Evolutionary conservation across 2,888 invertebrate genomes (phyloP), one percentile per base, ranked within the genome.

Genomic region (Odontomyia ornata): DNA sequence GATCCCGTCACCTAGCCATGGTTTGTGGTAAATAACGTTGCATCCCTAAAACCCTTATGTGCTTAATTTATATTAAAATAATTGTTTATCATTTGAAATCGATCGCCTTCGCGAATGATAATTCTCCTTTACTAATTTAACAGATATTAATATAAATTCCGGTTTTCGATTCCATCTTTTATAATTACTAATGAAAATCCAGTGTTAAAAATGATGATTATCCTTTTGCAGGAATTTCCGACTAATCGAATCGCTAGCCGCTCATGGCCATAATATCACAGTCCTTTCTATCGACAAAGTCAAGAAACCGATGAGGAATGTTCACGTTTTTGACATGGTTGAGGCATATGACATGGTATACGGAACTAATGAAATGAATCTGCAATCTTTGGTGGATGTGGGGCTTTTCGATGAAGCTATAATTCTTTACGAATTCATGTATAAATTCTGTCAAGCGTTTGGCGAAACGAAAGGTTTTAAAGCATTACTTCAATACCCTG

Each of bases 321-420:
- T 83, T 0, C 82, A 80, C 67, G 82, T 82, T 9, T 82, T 84
- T 18, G 80, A 83, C 56, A 76, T 84, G 64, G 83, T 84, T 76
- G 75, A 81, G 15, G 79, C 79, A 7, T 83, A 83, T 64, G 77
- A 47, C 0, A 13, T 79, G 9, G 47, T 79, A 1, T 77, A 79
- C 43, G 46, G 30, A 5, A 21, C 21, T 21, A 46, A 71, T 9
- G 73, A 73, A 9, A 0, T 73, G 0, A 62, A 77, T 73, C 36
- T 64, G 11, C 27, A 25, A 13, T 23, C n/a, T 1, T 30, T 60
- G 5, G 25, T 27, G 15, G 15, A 15, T 2, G n/a, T 5, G 3
- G 65, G 64, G 7, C 18, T 30, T 18, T 36, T 23, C 62, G 78
- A 72, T 4, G 76, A 77, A 56, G 43, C 79, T 1, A 23, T 67